These are phyloP conservation scores for Drosophila nr. perissopoda DNA, from an alignment of 2,888 invertebrate genomes.

Conservation along the genomic window DNA sequence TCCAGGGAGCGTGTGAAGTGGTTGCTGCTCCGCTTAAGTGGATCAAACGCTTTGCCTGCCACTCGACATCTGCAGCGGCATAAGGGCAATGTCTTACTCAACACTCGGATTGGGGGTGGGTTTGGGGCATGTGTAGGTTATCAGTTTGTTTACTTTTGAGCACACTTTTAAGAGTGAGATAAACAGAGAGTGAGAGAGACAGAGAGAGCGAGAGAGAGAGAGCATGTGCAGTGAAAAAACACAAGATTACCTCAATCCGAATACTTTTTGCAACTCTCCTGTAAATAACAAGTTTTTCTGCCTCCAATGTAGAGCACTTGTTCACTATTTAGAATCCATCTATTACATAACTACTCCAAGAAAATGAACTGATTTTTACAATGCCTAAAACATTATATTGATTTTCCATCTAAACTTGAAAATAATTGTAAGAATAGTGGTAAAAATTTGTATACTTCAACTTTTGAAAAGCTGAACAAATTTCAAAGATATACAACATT, in stretches of 20 bases:
- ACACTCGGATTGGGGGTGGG: neutral
- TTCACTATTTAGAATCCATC: neutral
- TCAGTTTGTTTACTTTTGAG: constrained; percentile 55
- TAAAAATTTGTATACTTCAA: neutral
- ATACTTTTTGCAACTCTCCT: neutral
- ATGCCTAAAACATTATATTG: neutral
- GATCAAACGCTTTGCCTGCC: constrained; percentile 16
- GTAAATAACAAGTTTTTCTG: neutral
- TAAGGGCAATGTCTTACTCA: neutral
- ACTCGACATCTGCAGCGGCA: neutral
- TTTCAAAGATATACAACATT: neutral
- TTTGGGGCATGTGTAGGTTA: neutral
- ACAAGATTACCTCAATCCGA: neutral
- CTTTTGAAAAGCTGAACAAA: neutral
- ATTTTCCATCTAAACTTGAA: neutral
- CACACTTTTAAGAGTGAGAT: constrained; percentile 1
- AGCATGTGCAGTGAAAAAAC: neutral
- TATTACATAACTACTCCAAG: neutral
- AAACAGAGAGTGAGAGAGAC: neutral
- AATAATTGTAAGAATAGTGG: neutral
- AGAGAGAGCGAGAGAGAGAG: neutral
- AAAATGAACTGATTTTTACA: neutral
- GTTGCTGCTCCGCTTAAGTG: constrained; percentile 40
- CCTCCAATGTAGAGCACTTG: too few relatives aligned
- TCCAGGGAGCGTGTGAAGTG: constrained; percentile 32